These are phyloP conservation scores for Intellagama lesueurii DNA, from an alignment of 2,797 vertebrate species.

Conservation along the genomic window DNA sequence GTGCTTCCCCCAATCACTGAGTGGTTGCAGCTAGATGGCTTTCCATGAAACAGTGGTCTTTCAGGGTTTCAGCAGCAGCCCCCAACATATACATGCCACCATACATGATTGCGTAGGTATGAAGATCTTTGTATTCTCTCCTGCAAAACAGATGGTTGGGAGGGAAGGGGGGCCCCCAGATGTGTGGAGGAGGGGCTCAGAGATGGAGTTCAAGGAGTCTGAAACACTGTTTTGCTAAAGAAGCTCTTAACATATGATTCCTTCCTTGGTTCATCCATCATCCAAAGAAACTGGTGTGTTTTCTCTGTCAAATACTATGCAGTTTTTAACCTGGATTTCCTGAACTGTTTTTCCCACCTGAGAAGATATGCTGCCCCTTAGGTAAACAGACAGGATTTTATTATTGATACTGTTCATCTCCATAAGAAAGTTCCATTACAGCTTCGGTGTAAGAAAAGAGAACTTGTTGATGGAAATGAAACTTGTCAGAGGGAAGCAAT, in stretches of 20 bases:
- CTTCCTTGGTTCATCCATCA: background rate
- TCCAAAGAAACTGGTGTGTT: background rate
- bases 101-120: background rate
- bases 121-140: background rate
- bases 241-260: background rate
- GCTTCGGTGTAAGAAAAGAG: background rate
- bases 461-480: background rate
- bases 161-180: background rate
- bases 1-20: background rate
- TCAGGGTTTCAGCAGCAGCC: background rate
- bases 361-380: background rate
- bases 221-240: background rate
- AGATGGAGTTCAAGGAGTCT: background rate
- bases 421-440: background rate
- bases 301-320: background rate
- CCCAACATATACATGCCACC: no score
- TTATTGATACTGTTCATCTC: background rate
- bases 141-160: constrained; percentile 10
- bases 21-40: background rate
- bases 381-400: background rate
- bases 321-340: background rate
- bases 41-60: background rate
- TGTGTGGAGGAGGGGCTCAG: background rate
- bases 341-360: background rate
- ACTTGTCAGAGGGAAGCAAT: background rate